These are phyloP conservation scores for Salvator merianae DNA, from an alignment of 2,113 vertebrate genomes.

Conservation along the genomic window DNA sequence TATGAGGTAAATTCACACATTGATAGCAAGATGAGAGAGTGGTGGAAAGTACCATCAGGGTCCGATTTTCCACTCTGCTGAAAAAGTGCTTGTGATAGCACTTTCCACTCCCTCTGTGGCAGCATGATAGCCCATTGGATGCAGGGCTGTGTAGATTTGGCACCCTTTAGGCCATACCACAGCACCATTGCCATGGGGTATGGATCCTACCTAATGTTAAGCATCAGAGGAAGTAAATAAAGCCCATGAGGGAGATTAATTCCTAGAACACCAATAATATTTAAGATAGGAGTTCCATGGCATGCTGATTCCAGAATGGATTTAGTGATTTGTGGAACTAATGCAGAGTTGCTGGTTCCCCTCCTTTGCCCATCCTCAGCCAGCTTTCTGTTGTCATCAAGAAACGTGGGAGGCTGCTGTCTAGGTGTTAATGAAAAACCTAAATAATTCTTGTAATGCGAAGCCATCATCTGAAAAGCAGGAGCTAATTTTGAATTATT, in stretches of 20 bases:
- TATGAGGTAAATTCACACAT: too few species aligned
- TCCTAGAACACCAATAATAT: neutral
- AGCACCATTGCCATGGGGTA: too few species aligned
- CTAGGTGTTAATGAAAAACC: constrained; percentile 74
- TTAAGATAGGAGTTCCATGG: neutral
- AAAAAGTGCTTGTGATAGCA: too few species aligned
- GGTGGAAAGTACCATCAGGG: too few species aligned
- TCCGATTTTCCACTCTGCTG: too few species aligned
- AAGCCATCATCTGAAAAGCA: constrained; percentile 65
- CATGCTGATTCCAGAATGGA: neutral
- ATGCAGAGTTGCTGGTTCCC: neutral
- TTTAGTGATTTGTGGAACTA: constrained; percentile 44
- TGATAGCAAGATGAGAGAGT: too few species aligned
- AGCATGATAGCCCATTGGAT: too few species aligned
- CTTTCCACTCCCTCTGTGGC: too few species aligned
- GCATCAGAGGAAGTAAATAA: neutral
- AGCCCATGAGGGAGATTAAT: neutral
- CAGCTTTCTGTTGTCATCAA: constrained; percentile 18
- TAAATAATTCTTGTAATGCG: constrained; percentile 68
- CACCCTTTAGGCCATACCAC: too few species aligned
- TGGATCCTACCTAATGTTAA: too few species aligned
- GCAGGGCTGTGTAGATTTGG: too few species aligned
- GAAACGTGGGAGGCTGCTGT: constrained; percentile 18
- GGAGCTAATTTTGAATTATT: constrained; percentile 75
- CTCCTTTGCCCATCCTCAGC: neutral